phyloP scores from a whole-genome alignment of 2,888 invertebrate species.

The Drosophila nigritarsus region DNA sequence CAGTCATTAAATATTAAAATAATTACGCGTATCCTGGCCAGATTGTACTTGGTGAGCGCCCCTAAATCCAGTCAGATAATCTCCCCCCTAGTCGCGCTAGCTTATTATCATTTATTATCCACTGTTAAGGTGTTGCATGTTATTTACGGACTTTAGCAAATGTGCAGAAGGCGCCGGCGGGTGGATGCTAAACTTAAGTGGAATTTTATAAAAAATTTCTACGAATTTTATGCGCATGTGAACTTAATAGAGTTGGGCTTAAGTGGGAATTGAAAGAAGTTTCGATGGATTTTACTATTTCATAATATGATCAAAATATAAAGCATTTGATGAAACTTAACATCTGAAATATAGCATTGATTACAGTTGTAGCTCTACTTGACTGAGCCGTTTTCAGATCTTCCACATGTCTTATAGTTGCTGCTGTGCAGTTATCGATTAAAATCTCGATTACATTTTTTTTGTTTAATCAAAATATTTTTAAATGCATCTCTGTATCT shows the following conservation, averaged over 20 bases:
- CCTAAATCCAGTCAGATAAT: constrained; percentile 3
- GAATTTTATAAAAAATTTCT: neutral
- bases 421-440: neutral
- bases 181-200: neutral
- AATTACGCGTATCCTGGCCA: constrained; percentile 55
- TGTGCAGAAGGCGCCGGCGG: neutral
- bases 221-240: neutral
- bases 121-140: constrained; percentile 50
- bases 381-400: neutral
- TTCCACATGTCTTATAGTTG: neutral
- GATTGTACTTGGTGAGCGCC: neutral
- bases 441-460: neutral
- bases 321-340: neutral
- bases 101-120: constrained; percentile 72
- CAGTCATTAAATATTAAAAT: constrained; percentile 70
- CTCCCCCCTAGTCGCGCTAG: constrained; percentile 17
- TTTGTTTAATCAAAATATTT: no score
- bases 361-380: neutral
- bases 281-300: neutral
- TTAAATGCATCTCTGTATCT: neutral
- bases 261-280: no score
- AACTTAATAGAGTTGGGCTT: neutral
- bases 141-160: constrained; percentile 15
- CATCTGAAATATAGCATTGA: neutral
- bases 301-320: neutral